Percentiles rank a stretch among this genome's conserved stretches.
Conservation (phyloP, 2,888 invertebrate species). For the Labia minor region DNA sequence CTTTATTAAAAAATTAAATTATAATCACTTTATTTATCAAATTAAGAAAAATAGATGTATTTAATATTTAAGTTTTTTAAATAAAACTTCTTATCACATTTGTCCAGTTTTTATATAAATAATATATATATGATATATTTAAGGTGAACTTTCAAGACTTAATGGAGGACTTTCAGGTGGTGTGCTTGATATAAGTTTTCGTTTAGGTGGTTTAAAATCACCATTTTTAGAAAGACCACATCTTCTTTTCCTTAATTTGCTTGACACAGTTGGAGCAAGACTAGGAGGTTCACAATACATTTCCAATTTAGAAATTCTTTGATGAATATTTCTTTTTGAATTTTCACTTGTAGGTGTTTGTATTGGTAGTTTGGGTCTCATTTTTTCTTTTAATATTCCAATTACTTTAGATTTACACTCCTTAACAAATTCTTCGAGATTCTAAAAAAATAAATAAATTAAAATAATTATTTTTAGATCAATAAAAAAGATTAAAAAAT, state of each 20-base stretch:
- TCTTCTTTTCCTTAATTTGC: constrained; percentile 1
- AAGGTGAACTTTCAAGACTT: constrained; percentile 20
- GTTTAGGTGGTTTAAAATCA: constrained; percentile 19
- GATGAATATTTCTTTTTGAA: background rate
- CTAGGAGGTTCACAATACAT: constrained; percentile 46
- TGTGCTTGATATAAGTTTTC: background rate
- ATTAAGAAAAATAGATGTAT: no score
- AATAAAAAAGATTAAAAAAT: no score
- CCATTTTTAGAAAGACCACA: background rate
- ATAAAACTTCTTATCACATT: no score
- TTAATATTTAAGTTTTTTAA: no score
- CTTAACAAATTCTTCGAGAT: constrained; percentile 29
- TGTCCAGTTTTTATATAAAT: no score
- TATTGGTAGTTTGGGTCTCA: background rate
- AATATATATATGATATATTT: background rate
- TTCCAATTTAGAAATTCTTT: constrained; percentile 40
- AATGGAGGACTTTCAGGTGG: constrained; percentile 21
- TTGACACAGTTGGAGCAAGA: constrained; percentile 40
- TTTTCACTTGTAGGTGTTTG: background rate
- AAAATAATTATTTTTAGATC: no score
- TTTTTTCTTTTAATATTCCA: constrained; percentile 15
- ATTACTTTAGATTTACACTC: constrained; percentile 31
- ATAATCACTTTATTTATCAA: no score
- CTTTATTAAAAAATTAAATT: no score
- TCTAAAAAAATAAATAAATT: constrained; percentile 29